Evolutionary conservation across 1,140 invertebrate genomes (phyloP).

Genomic region (Campodea augens): DNA sequence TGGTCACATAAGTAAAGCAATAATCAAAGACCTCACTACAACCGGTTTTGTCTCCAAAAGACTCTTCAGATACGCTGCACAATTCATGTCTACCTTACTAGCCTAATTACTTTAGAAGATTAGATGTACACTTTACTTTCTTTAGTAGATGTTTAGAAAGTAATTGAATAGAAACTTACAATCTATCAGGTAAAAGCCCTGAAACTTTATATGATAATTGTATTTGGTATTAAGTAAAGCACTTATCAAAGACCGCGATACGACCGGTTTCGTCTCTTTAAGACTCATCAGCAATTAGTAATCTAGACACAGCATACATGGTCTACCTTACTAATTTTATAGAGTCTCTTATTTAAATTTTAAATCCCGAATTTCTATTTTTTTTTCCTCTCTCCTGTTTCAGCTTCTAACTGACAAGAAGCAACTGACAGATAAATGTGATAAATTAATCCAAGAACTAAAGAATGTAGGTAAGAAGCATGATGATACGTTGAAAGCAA

Average conservation of each 20-base stretch:
- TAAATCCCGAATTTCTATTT: background rate
- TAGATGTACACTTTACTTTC: too few relatives aligned
- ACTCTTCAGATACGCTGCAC: background rate
- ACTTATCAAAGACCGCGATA: too few relatives aligned
- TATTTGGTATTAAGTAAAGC: too few relatives aligned
- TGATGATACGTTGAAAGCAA: conserved; percentile 30
- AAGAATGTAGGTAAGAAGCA: conserved; percentile 33
- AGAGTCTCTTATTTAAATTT: background rate
- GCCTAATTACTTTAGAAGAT: background rate
- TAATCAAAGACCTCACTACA: too few relatives aligned
- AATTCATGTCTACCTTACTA: background rate
- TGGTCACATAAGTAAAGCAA: conserved; percentile 4
- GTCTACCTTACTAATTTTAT: background rate
- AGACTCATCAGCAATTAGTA: too few relatives aligned
- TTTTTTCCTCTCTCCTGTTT: background rate
- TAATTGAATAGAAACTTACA: too few relatives aligned
- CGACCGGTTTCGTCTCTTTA: too few relatives aligned
- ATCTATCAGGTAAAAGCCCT: too few relatives aligned
- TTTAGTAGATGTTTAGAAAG: background rate
- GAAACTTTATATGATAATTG: too few relatives aligned
- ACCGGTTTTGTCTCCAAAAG: too few relatives aligned
- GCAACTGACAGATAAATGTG: conserved; percentile 40
- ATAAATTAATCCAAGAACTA: conserved; percentile 28
- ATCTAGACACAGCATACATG: too few relatives aligned
- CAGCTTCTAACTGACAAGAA: conserved; percentile 42